These are phyloP conservation scores for Corythucha ciliata DNA, from an alignment of 2,888 invertebrate genomes.

Conservation along the genomic window DNA sequence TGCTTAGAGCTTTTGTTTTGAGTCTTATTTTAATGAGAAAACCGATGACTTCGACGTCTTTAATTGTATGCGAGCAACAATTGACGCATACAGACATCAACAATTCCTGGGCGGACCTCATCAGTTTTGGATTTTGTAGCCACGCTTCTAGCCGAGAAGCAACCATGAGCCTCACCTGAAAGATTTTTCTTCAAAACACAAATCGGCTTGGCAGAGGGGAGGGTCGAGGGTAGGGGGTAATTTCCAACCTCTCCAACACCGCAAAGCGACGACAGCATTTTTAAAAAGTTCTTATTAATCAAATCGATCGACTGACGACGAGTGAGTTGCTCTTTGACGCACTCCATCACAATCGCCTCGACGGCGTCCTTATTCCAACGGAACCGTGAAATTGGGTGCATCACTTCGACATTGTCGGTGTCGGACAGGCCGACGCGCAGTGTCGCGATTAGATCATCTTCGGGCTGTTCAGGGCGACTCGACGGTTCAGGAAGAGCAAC, in stretches of 20 bases:
- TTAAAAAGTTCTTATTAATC: constrained; percentile 79
- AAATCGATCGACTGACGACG: constrained; percentile 77
- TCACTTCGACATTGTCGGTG: constrained; percentile 12
- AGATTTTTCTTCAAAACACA: constrained; percentile 19
- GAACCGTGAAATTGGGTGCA: constrained; percentile 31
- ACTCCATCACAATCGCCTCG: constrained; percentile 73
- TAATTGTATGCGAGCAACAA: constrained; percentile 58
- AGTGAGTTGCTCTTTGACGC: constrained; percentile 77
- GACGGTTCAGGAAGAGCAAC: constrained; percentile 29
- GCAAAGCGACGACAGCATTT: constrained; percentile 71
- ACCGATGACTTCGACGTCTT: constrained; percentile 69
- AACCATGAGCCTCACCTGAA: constrained; percentile 61
- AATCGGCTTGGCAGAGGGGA: too few species aligned
- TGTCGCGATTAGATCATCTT: constrained; percentile 27
- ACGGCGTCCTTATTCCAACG: constrained; percentile 50
- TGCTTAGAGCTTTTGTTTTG: constrained; percentile 87
- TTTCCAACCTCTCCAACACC: constrained; percentile 65
- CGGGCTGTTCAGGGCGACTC: constrained; percentile 26
- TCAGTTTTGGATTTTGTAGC: constrained; percentile 92
- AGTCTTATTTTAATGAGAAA: constrained; percentile 80
- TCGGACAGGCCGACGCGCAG: constrained; percentile 18
- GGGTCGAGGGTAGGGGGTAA: too few species aligned
- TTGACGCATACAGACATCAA: constrained; percentile 85
- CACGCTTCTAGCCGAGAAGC: constrained; percentile 80
- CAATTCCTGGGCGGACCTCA: constrained; percentile 84